These are phyloP conservation scores for Oncorhynchus masou DNA, from an alignment of 2,113 vertebrate genomes.

Conservation along the genomic window DNA sequence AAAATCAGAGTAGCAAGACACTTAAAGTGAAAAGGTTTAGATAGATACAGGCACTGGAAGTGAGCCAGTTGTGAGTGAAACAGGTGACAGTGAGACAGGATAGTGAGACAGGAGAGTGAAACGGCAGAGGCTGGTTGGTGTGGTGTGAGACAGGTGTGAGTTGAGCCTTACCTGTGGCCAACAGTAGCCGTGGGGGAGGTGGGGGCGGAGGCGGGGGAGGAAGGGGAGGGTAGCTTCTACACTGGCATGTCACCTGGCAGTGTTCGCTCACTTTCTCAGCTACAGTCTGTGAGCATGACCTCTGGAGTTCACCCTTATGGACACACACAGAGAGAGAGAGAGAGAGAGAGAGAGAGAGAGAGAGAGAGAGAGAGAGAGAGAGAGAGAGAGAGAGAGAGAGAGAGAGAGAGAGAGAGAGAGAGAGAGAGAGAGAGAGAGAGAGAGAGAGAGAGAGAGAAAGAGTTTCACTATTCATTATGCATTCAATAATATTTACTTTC, in stretches of 20 bases:
- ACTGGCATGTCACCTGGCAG: slow-evolving; percentile 88
- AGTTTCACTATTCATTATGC: neutral
- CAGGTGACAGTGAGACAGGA: slow-evolving; percentile 27
- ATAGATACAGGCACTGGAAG: neutral
- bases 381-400: slow-evolving; percentile 14
- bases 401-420: slow-evolving; percentile 18
- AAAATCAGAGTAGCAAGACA: neutral
- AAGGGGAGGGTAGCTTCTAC: slow-evolving; percentile 86
- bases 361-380: slow-evolving; percentile 1
- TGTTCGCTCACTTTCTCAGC: slow-evolving; percentile 82
- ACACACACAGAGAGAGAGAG: slow-evolving; percentile 68
- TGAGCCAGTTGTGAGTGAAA: slow-evolving; percentile 16
- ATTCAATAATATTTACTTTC: neutral
- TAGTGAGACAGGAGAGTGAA: slow-evolving; percentile 20
- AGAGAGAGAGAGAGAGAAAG: slow-evolving; percentile 15
- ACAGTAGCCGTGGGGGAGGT: slow-evolving; percentile 84
- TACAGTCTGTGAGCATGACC: slow-evolving; percentile 86
- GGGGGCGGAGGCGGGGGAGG: slow-evolving; percentile 91
- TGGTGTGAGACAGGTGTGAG: slow-evolving; percentile 15
- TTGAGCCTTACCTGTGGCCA: slow-evolving; percentile 76
- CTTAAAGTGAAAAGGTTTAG: neutral
- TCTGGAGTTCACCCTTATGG: slow-evolving; percentile 88
- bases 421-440: slow-evolving; percentile 15
- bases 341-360: slow-evolving; percentile 18
- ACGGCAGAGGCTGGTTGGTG: neutral